Evolutionary conservation across 1,140 invertebrate species (phyloP).

Genomic region (Arctopsyche grandis): DNA sequence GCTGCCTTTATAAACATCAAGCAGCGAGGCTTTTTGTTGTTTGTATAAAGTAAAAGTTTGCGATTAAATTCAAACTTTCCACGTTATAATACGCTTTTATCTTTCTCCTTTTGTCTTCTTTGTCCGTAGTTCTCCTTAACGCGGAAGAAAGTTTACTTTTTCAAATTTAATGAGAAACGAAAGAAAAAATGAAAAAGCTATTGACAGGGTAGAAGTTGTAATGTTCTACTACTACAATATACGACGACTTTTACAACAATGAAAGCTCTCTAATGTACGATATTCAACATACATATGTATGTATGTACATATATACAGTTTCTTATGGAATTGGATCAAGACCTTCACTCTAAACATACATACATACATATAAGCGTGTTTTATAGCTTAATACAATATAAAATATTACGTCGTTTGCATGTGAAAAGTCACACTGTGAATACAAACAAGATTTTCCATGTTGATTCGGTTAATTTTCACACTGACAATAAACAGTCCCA

Average conservation of each 20-base stretch:
- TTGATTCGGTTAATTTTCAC: constrained; percentile 1
- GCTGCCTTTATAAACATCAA: constrained; percentile 35
- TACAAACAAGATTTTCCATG: no score
- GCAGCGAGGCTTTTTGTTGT: constrained; percentile 33
- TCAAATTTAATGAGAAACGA: constrained; percentile 41
- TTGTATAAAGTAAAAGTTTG: constrained; percentile 46
- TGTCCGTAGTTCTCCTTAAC: constrained; percentile 38
- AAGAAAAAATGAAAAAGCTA: constrained; percentile 44
- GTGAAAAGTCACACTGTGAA: no score
- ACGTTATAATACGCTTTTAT: constrained; percentile 46
- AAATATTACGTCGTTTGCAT: no score
- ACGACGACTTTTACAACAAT: neutral
- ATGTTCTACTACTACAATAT: constrained; percentile 26
- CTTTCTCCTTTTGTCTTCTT: constrained; percentile 42
- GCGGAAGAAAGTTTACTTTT: constrained; percentile 32
- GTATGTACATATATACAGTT: neutral
- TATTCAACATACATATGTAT: neutral
- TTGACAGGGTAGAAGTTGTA: constrained; percentile 18
- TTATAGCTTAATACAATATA: no score
- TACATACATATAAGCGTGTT: no score
- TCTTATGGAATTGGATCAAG: no score
- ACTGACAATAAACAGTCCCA: constrained; percentile 13
- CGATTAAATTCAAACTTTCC: constrained; percentile 46
- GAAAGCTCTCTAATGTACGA: neutral
- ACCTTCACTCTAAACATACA: no score